phyloP scores from a whole-genome alignment of 2,113 vertebrate genomes.

The crab-eating macaque (Macaca fascicularis) region DNA sequence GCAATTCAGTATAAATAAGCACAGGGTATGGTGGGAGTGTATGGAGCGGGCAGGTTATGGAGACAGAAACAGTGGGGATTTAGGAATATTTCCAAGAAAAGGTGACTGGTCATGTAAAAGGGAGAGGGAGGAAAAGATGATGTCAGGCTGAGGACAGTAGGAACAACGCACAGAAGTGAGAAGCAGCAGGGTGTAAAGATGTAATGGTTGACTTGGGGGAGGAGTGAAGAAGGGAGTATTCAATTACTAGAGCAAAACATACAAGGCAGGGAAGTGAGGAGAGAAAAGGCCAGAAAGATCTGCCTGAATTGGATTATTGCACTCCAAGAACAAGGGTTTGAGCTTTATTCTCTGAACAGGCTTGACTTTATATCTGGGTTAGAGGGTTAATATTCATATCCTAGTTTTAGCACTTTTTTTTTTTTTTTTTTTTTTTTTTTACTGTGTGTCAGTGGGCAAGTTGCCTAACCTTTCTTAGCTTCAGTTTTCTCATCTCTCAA shows the following conservation, averaged over 20 bases:
- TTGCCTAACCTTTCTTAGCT: conserved; percentile 23
- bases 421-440: background rate
- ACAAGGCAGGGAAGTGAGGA: background rate
- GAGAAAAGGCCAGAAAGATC: background rate
- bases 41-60: background rate
- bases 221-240: background rate
- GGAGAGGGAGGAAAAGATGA: background rate
- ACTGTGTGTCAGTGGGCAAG: background rate
- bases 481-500: conserved; percentile 9
- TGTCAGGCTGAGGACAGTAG: background rate
- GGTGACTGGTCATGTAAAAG: background rate
- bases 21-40: background rate
- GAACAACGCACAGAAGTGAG: conserved; percentile 22
- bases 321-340: background rate
- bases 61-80: background rate
- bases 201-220: background rate
- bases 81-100: conserved; percentile 36
- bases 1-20: background rate
- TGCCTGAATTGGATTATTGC: background rate
- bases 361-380: background rate
- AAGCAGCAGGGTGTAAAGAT: background rate
- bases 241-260: background rate
- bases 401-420: background rate
- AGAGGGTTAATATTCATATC: background rate
- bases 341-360: background rate